Evolutionary conservation across 2,113 vertebrate genomes (phyloP), one percentile per base, ranked within the genome.

Genomic region (Pedetes capensis): DNA sequence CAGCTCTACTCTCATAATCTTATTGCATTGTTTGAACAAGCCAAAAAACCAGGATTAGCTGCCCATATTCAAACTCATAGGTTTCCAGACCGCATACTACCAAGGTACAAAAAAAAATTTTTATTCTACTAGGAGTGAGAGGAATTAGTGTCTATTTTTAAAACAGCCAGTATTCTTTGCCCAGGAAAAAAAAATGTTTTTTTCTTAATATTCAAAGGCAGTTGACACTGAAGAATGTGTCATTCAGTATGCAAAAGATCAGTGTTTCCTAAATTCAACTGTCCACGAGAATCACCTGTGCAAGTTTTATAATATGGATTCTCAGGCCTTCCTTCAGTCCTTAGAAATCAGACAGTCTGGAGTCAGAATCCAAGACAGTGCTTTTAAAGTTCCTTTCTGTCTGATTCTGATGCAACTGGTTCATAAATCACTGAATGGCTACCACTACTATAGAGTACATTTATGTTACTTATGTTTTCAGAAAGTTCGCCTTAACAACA

Each of bases 1-100:
- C 99, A 99, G 95, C 99, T 99, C 82, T 99, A 99, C 97, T 99
- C 99, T 94, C 99, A 99, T 96, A 99, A 99, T 97, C 98, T 99
- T 95, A 99, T 99, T 93, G 99, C 99, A 61, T 98, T 99, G 97
- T 99, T 99, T 96, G 99, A 99, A 98, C 99, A 99, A 99, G 99
- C 99, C 96, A 99, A 98, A 98, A 99, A 99, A 91, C 99, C 99
- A 27, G 99, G 99, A 96, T 98, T 99, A 89, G 99, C 99, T 14
- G 99, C 99, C 96, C 99, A 99, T 87, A 99, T 99, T 87, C 99
- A 99, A 96, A 99, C 99, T 49, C 99, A 99, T 72, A 98, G 99
- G 78, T 99, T 99, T 97, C 99, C 99, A 87, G 99, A 99, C 98
- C 99, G 97, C 95, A 99, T 99, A 93, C 89, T 99, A 72, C 99